Base-by-base conservation (phyloP, 2,888 invertebrate genomes). In the Bhutanitis thaidina region DNA sequence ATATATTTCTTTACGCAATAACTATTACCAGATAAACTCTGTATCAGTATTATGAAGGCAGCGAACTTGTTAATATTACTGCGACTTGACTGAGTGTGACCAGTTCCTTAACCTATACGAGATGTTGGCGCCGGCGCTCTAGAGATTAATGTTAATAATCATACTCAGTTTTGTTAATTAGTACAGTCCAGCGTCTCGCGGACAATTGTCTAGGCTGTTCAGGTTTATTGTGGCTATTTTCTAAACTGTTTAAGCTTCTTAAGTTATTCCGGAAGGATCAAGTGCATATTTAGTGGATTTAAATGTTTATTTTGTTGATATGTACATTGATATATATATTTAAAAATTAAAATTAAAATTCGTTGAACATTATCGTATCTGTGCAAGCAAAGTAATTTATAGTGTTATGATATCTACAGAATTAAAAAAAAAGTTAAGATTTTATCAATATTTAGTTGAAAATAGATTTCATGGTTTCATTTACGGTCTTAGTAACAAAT, bases 111-210 rank as follows among this genome's bases (percentile, higher is more conserved):
- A 25, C 39, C 7, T 9, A n/a, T n/a, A 12, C 12, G 10, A 34
- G 1, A 61, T 71, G 64, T 64, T 69, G 81, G 83, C 87, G 81
- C 82, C 82, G 69, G 61, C 64, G 53, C 59, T 64, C 68, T 61
- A 61, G 64, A 58, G 77, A 80, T 81, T 80, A 83, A 78, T 75
- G 75, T 71, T 80, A 64, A 59, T 62, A 62, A 64, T 61, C 54
- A 56, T 60, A 60, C 63, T 65, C 63, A 67, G 64, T 82, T 85
- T 83, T 76, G 69, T 81, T 84, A 85, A 87, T 86, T 86, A 73
- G 74, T 70, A 73, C 67, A 70, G 68, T 75, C 67, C 68, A 20
- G 54, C 59, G 65, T 71, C 75, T 69, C 70, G 65, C 61, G 65
- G 61, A 59, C 76, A 80, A 85, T 82, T 83, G 77, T 63, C 65